Conservation (phyloP, 1,140 invertebrate genomes). For the Leptinotarsa texana region DNA sequence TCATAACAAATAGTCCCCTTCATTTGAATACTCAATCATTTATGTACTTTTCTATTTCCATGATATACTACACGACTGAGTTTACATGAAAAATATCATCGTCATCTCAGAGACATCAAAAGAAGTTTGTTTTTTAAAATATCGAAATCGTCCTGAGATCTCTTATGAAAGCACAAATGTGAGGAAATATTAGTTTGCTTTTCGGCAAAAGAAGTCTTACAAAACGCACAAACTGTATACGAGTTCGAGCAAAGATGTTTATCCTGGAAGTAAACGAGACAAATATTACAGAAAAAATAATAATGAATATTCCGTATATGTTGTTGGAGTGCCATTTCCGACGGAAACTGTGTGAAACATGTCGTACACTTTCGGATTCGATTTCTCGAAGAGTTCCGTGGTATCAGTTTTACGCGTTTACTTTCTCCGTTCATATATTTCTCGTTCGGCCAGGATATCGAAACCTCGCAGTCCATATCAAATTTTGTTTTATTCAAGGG, state of each 20-base stretch:
- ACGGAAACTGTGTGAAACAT: neutral
- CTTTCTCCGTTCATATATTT: too few relatives aligned
- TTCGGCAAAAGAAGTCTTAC: neutral
- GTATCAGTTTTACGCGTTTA: too few relatives aligned
- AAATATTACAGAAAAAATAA: neutral
- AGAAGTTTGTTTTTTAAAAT: slow-evolving; percentile 3
- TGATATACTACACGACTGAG: neutral
- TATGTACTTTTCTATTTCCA: too few relatives aligned
- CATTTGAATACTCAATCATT: too few relatives aligned
- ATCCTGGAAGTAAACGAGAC: neutral
- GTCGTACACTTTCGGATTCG: neutral
- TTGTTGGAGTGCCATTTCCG: neutral
- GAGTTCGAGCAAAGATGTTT: neutral
- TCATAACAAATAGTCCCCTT: too few relatives aligned
- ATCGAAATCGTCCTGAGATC: neutral
- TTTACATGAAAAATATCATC: neutral
- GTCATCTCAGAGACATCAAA: neutral
- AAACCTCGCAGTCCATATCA: too few relatives aligned
- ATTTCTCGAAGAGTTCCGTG: too few relatives aligned
- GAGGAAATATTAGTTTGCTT: neutral
- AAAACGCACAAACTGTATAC: neutral
- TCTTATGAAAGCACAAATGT: neutral
- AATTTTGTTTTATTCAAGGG: too few relatives aligned
- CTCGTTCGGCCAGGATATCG: too few relatives aligned
- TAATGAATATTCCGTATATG: neutral